phyloP scores from a whole-genome alignment of 1,140 invertebrate species.

The Drosophila repletoides region DNA sequence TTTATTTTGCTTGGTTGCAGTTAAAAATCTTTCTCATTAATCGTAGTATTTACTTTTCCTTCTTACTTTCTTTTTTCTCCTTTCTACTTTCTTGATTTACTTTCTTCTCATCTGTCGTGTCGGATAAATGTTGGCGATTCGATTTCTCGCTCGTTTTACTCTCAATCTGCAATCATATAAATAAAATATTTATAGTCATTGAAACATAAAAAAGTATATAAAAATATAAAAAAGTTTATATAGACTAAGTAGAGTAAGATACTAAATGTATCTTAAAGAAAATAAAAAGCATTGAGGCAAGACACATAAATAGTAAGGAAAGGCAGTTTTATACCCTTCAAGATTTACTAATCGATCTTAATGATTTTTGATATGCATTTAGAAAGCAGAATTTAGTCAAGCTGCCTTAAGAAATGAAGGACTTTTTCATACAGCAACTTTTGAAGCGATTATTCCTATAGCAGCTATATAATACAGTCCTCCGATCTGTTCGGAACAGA shows the following conservation, averaged over 20 bases:
- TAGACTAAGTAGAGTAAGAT: background rate
- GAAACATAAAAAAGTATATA: background rate
- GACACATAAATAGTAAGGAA: no score
- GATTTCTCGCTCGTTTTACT: conserved; percentile 80
- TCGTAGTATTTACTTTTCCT: conserved; percentile 1
- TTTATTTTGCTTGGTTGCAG: conserved; percentile 54
- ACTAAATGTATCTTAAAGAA: no score
- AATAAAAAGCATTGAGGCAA: no score
- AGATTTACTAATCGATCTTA: no score
- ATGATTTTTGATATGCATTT: no score
- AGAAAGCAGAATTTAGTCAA: no score
- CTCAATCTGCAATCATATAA: conserved; percentile 62
- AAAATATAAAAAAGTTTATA: background rate
- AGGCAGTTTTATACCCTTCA: no score
- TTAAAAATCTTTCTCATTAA: conserved; percentile 30
- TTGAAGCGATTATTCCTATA: no score
- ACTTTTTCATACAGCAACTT: no score
- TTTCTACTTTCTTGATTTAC: background rate
- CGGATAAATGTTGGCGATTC: conserved; percentile 74
- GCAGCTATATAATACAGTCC: no score
- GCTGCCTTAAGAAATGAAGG: no score
- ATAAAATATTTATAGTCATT: background rate
- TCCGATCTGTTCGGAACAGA: no score
- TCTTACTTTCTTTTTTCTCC: background rate
- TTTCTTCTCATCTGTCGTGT: background rate